These are phyloP conservation scores for Dicaeum eximium DNA, from an alignment of 2,113 vertebrate species.

Conservation along the genomic window DNA sequence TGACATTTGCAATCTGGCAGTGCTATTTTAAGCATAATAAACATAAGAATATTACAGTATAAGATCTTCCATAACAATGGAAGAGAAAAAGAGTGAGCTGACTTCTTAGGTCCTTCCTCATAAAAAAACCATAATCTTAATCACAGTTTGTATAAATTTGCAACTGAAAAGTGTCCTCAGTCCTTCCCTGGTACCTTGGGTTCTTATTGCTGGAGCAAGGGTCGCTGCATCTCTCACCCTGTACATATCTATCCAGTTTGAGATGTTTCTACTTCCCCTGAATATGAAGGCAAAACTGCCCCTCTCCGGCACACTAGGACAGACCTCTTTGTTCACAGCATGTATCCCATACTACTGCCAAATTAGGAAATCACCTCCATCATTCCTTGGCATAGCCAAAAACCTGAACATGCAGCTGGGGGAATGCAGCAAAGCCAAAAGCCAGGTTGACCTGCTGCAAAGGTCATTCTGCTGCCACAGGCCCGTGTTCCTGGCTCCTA, in stretches of 20 bases:
- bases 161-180: not conserved
- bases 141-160: not conserved
- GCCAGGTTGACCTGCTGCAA: not conserved
- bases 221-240: not conserved
- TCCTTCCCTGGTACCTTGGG: not conserved
- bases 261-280: not conserved
- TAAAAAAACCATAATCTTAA: not conserved
- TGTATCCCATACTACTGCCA: not conserved
- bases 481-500: not conserved
- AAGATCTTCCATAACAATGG: conserved; percentile 1
- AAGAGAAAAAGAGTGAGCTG: not conserved
- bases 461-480: not conserved
- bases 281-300: not conserved
- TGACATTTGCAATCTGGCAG: conserved; percentile 39
- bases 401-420: not conserved
- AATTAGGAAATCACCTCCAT: not conserved
- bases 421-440: not conserved
- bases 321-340: not conserved
- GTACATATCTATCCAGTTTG: not conserved
- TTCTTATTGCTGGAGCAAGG: not conserved
- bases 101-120: not conserved
- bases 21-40: conserved; percentile 41
- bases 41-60: not conserved
- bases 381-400: not conserved
- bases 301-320: not conserved